Evolutionary conservation across 2,797 vertebrate species (phyloP).

Genomic region (Picus viridis): DNA sequence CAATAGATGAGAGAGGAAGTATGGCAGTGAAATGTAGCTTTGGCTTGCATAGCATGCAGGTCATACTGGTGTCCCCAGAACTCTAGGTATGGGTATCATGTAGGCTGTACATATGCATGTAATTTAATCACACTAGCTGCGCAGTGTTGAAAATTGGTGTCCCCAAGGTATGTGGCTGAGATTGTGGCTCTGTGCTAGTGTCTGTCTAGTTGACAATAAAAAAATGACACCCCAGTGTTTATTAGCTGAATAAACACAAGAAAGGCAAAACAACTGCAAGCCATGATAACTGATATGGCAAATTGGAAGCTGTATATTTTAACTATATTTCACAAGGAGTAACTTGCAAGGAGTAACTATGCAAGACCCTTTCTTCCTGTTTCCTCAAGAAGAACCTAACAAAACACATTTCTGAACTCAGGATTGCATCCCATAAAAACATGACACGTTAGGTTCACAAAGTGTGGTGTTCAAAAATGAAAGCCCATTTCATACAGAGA

Average conservation of each 20-base stretch:
- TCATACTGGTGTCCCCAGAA: neutral
- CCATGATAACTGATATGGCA: too few species aligned
- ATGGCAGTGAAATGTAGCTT: neutral
- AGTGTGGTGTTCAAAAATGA: neutral
- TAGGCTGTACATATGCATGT: neutral
- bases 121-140: neutral
- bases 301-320: too few species aligned
- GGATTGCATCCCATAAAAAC: neutral
- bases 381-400: neutral
- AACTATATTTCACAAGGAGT: too few species aligned
- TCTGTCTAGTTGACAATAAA: too few species aligned
- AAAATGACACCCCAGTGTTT: too few species aligned
- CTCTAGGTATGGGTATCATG: too few species aligned
- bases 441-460: neutral
- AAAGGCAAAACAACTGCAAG: too few species aligned
- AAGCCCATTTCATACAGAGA: neutral
- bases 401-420: neutral
- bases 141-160: neutral
- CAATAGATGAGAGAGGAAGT: neutral
- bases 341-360: too few species aligned
- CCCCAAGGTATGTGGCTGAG: too few species aligned
- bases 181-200: too few species aligned
- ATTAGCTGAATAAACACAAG: too few species aligned
- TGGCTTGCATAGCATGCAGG: neutral
- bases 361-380: neutral